Evolutionary conservation across 2,888 invertebrate species (phyloP).

Genomic region (Liposcelis brunnea): DNA sequence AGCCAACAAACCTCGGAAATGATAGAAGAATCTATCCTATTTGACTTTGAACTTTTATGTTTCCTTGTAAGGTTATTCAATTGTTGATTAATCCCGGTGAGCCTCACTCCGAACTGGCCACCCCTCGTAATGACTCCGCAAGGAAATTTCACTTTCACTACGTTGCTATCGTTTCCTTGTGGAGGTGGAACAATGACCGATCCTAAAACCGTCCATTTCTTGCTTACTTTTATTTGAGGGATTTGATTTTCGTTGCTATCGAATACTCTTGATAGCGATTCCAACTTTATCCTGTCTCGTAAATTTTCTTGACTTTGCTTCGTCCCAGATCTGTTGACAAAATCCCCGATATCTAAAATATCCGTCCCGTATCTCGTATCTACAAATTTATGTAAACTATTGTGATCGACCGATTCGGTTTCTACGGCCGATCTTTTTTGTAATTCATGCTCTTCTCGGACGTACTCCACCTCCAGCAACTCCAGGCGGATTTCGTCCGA

Average conservation of each 20-base stretch:
- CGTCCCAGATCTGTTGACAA: no score
- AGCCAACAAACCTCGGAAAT: neutral
- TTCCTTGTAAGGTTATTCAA: constrained; percentile 3
- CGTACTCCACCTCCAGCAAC: constrained; percentile 14
- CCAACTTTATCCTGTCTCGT: no score
- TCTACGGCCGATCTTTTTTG: no score
- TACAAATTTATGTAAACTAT: no score
- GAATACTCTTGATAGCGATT: no score
- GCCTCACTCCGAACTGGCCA: constrained; percentile 40
- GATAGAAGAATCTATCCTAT: neutral
- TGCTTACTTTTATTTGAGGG: neutral
- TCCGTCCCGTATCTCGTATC: no score
- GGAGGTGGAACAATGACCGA: constrained; percentile 2
- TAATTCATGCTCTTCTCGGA: neutral
- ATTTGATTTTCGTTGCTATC: no score
- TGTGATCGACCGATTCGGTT: neutral
- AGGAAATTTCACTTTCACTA: constrained; percentile 24
- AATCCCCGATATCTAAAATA: no score
- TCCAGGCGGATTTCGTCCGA: constrained; percentile 14
- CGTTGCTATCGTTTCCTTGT: neutral
- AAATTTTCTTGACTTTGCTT: no score
- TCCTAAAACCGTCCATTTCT: neutral
- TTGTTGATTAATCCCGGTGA: constrained; percentile 19
- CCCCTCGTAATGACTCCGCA: constrained; percentile 60
- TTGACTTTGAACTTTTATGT: neutral